Percentiles rank a stretch among this genome's conserved stretches.
Conservation (phyloP, 1,140 invertebrate species). For the Archivesica marissinica region DNA sequence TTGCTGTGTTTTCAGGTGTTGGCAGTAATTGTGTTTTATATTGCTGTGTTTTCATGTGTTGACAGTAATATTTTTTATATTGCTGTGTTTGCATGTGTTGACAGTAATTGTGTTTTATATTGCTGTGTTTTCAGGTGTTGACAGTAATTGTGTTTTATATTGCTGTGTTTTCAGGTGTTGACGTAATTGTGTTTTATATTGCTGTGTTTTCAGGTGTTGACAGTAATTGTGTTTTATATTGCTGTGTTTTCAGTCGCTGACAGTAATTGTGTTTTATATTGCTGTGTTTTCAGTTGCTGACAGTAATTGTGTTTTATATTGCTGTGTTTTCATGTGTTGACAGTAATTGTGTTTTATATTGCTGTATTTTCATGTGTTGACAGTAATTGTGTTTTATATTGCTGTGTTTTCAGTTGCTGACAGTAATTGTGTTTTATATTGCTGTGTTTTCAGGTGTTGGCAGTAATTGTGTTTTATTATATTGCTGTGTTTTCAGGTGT, state of each 20-base stretch:
- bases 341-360: conserved; percentile 79
- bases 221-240: conserved; percentile 79
- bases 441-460: conserved; percentile 73
- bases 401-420: conserved; percentile 73
- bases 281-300: conserved; percentile 73
- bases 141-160: conserved; percentile 79
- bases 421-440: conserved; percentile 79
- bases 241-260: conserved; percentile 73
- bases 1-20: conserved; percentile 73
- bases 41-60: conserved; percentile 73
- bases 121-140: conserved; percentile 72
- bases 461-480: conserved; percentile 79
- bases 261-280: conserved; percentile 79
- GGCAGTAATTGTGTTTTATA: conserved; percentile 79
- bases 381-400: conserved; percentile 79
- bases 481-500: conserved; percentile 70
- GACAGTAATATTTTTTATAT: conserved; percentile 79
- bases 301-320: conserved; percentile 79
- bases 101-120: conserved; percentile 79
- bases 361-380: conserved; percentile 73
- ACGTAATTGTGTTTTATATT: conserved; percentile 79
- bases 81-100: conserved; percentile 72
- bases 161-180: conserved; percentile 72
- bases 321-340: conserved; percentile 73
- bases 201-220: conserved; percentile 73